Percentiles rank a stretch among this genome's conserved stretches.
These are phyloP conservation scores for Hylia prasina DNA, from an alignment of 2,113 vertebrate genomes.

Conservation along the genomic window DNA sequence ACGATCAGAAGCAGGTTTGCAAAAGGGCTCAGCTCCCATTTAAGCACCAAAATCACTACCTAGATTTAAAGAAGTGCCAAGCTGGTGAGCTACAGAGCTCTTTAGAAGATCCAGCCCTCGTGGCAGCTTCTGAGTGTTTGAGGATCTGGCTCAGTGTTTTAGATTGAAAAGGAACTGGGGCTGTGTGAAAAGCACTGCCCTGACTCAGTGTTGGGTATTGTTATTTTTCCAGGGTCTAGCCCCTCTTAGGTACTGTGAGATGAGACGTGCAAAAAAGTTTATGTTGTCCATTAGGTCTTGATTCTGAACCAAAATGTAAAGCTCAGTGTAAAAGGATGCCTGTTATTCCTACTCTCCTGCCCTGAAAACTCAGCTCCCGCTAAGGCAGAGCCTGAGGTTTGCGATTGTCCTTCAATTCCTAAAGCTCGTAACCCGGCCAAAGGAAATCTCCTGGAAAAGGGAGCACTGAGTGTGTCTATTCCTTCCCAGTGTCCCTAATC, in stretches of 20 bases:
- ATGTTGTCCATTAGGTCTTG: background rate
- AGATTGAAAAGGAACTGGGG: background rate
- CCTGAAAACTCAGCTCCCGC: background rate
- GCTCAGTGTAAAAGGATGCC: background rate
- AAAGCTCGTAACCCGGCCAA: background rate
- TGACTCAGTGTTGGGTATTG: background rate
- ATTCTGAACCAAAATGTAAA: background rate
- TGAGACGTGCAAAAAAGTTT: background rate
- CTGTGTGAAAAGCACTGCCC: background rate
- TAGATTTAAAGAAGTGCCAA: slow-evolving; percentile 1
- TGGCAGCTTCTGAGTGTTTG: background rate
- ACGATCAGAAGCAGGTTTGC: background rate
- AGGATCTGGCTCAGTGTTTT: background rate
- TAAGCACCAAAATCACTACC: slow-evolving; percentile 7
- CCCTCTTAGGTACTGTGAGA: background rate
- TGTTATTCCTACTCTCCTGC: background rate
- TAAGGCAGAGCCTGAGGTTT: background rate
- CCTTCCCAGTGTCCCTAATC: background rate
- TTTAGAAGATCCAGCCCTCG: background rate
- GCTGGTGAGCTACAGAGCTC: background rate
- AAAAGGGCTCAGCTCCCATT: slow-evolving; percentile 43
- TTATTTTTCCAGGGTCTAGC: background rate
- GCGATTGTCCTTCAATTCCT: background rate
- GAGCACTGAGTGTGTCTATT: background rate
- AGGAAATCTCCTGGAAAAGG: background rate